A percentile compares a stretch with the other conserved stretches of the same genome.
Evolutionary conservation across 2,797 vertebrate genomes (phyloP).

Genomic region (Eptatretus atami): DNA sequence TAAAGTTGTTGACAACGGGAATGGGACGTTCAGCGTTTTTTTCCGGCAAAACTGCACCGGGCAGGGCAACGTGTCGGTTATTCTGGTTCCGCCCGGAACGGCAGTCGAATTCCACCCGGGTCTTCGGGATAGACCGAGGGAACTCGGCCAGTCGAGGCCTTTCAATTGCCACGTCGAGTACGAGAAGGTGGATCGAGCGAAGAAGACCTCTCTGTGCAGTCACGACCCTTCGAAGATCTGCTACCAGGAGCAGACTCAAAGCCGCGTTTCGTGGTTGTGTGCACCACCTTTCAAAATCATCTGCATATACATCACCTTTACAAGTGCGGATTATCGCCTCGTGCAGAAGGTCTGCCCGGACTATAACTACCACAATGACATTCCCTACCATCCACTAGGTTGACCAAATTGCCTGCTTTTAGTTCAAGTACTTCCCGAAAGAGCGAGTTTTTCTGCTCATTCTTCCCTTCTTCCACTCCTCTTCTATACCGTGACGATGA

Average conservation of each 20-base stretch:
- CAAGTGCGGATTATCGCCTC: constrained; percentile 77
- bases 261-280: constrained; percentile 79
- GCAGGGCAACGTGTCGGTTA: constrained; percentile 78
- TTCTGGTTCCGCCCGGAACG: constrained; percentile 65
- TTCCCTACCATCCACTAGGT: constrained; percentile 66
- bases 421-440: too few relatives aligned
- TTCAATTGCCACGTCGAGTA: constrained; percentile 89
- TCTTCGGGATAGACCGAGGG: constrained; percentile 32
- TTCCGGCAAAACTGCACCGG: constrained; percentile 88
- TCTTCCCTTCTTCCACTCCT: too few relatives aligned
- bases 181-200: constrained; percentile 66
- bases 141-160: constrained; percentile 91
- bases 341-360: constrained; percentile 23
- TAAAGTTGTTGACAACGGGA: constrained; percentile 87
- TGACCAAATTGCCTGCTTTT: constrained; percentile 13
- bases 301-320: constrained; percentile 91
- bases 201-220: constrained; percentile 62
- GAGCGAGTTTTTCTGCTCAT: too few relatives aligned
- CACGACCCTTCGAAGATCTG: constrained; percentile 78
- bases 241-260: constrained; percentile 70
- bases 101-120: constrained; percentile 75
- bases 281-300: constrained; percentile 83
- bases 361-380: constrained; percentile 64
- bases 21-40: constrained; percentile 76
- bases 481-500: too few relatives aligned